Conservation (phyloP, 2,113 vertebrate genomes). For the Oncorhynchus masou region DNA sequence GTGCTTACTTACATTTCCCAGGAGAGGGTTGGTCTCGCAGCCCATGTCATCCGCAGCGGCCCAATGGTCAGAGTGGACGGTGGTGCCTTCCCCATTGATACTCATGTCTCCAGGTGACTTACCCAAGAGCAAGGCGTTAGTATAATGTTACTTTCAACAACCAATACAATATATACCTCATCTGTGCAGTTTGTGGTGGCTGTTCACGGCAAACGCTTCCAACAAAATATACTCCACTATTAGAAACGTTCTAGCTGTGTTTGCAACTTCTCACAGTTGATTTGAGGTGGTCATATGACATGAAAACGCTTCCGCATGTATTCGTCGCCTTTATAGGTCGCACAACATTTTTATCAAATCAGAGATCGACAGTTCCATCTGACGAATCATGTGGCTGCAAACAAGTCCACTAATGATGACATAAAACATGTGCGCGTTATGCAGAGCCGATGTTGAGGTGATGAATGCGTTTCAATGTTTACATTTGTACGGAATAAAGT, state of each 20-base stretch:
- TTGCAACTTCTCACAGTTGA: constrained; percentile 5
- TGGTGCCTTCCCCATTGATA: constrained; percentile 9
- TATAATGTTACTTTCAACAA: too few relatives aligned
- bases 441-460: constrained; percentile 66
- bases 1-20: constrained; percentile 73
- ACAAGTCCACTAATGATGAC: constrained; percentile 57
- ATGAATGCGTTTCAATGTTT: background rate
- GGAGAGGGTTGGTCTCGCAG: constrained; percentile 55
- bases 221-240: background rate
- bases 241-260: background rate
- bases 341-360: too few relatives aligned
- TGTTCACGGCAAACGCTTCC: background rate
- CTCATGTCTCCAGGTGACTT: constrained; percentile 40
- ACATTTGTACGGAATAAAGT: background rate
- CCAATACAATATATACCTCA: background rate
- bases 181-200: background rate
- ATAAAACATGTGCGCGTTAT: constrained; percentile 11
- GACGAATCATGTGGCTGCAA: constrained; percentile 54
- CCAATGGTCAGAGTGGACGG: background rate
- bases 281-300: constrained; percentile 18
- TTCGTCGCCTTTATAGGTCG: too few relatives aligned
- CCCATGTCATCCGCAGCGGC: background rate
- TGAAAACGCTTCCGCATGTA: too few relatives aligned
- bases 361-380: too few relatives aligned
- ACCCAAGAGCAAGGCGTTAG: background rate